Conservation (phyloP, 2,797 vertebrate species). For the Sardinella longiceps region DNA sequence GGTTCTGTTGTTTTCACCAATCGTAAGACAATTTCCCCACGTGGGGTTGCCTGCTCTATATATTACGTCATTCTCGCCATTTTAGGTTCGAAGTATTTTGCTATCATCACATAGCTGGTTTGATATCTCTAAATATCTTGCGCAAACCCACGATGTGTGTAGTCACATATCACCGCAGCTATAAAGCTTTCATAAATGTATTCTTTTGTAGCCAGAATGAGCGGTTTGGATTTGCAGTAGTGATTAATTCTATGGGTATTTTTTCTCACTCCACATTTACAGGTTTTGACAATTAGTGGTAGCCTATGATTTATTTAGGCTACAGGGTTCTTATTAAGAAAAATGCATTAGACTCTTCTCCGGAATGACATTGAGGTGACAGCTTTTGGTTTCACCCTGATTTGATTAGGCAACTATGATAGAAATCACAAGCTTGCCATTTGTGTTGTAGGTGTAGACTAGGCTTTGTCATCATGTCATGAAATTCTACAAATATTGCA, state of each 20-base stretch:
- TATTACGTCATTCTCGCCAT: constrained; percentile 83
- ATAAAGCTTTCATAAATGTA: not conserved
- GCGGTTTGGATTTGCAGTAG: not conserved
- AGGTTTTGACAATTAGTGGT: not conserved
- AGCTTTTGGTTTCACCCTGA: not conserved
- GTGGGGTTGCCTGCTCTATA: constrained; percentile 74
- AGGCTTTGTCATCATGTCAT: not conserved
- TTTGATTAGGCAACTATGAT: not conserved
- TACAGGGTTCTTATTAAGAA: not conserved
- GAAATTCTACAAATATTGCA: not conserved
- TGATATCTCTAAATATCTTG: constrained; percentile 57
- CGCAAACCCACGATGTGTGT: not conserved
- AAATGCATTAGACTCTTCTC: not conserved
- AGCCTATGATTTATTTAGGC: not conserved
- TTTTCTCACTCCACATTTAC: not conserved
- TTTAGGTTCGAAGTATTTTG: constrained; percentile 81
- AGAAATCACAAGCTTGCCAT: not conserved
- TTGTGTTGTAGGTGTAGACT: too few species aligned
- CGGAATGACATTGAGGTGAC: not conserved
- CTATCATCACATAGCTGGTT: constrained; percentile 72
- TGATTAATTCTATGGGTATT: not conserved
- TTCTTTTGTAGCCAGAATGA: not conserved
- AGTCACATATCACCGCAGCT: constrained; percentile 7
- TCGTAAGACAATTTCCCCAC: constrained; percentile 74
- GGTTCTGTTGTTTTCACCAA: constrained; percentile 64